Percentiles rank a stretch among this genome's conserved stretches.
Evolutionary conservation across 2,797 vertebrate genomes (phyloP).

Genomic region (Myotis findleyi): DNA sequence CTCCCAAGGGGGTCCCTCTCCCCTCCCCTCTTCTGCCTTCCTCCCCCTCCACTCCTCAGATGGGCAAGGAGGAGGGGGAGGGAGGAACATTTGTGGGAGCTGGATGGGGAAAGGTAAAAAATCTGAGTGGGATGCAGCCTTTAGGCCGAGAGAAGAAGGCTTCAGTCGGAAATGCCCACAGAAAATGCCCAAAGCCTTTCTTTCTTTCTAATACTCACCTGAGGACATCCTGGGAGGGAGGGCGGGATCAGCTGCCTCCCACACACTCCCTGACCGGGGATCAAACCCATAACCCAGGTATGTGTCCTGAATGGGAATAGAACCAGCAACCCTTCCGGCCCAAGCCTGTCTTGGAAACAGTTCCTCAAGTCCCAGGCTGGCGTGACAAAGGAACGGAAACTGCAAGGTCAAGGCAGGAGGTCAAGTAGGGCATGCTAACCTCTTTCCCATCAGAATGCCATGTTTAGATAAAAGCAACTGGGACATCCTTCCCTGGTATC

Average conservation of each 20-base stretch:
- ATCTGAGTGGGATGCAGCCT: background rate
- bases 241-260: background rate
- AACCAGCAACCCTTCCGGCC: background rate
- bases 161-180: background rate
- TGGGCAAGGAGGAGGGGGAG: background rate
- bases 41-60: background rate
- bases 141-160: background rate
- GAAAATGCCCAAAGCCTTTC: conserved; percentile 21
- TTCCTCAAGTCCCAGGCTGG: background rate
- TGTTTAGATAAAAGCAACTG: background rate
- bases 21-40: background rate
- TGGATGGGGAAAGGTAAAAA: background rate
- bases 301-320: background rate
- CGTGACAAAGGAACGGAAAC: background rate
- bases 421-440: background rate
- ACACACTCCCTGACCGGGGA: background rate
- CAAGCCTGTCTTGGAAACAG: background rate
- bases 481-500: background rate
- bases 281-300: background rate
- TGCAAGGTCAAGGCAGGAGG: conserved; percentile 19
- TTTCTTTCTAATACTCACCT: background rate
- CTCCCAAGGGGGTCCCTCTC: background rate
- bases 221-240: background rate
- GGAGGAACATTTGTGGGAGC: background rate
- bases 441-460: background rate